Evolutionary conservation across 1,140 invertebrate genomes (phyloP).

Genomic region (Drosophila sp.): DNA sequence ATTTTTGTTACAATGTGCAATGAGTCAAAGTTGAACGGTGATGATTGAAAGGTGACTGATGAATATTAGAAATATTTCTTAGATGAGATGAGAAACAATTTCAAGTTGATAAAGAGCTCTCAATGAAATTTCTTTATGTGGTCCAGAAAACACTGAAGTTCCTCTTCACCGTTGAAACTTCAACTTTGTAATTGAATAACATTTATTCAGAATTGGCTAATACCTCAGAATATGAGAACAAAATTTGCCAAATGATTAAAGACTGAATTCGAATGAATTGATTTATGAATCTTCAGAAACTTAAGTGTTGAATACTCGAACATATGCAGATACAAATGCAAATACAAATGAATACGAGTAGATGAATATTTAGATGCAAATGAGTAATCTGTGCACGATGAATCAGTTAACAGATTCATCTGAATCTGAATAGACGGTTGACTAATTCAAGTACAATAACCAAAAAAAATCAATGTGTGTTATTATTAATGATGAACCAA

Average conservation of each 20-base stretch:
- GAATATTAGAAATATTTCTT: neutral
- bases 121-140: neutral
- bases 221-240: no score
- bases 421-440: slow-evolving; percentile 15
- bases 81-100: neutral
- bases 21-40: neutral
- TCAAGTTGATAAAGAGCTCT: neutral
- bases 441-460: slow-evolving; percentile 24
- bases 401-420: slow-evolving; percentile 18
- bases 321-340: no score
- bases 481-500: slow-evolving; percentile 46
- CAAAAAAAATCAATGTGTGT: neutral
- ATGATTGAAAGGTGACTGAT: neutral
- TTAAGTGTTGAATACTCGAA: no score
- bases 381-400: slow-evolving; percentile 27
- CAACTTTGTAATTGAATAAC: neutral
- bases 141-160: neutral
- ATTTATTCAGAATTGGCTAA: slow-evolving; percentile 3
- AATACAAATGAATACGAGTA: no score
- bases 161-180: no score
- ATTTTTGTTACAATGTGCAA: neutral
- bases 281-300: slow-evolving; percentile 6
- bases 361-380: slow-evolving; percentile 7
- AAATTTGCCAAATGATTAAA: slow-evolving; percentile 21
- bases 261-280: slow-evolving; percentile 11